Conservation (phyloP, 2,797 vertebrate genomes). For the Acridotheres tristis region DNA sequence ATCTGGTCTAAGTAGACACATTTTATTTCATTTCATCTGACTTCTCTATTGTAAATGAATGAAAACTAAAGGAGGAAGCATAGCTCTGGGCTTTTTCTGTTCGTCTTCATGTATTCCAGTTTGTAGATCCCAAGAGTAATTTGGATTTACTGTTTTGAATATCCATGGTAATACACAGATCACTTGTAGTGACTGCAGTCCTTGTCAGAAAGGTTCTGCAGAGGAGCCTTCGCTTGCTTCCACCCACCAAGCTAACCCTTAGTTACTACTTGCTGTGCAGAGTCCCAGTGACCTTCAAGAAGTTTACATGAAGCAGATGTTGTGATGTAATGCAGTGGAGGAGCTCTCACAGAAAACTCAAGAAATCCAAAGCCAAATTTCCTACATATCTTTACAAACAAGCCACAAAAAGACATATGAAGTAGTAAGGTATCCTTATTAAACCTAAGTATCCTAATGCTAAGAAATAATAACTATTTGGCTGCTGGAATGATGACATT, state of each 20-base stretch:
- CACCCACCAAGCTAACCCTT: not conserved
- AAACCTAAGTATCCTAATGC: not conserved
- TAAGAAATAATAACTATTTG: not conserved
- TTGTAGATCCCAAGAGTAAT: not conserved
- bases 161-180: not conserved
- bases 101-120: not conserved
- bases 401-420: not conserved
- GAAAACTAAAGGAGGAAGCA: slow-evolving; percentile 2
- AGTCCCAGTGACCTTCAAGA: not conserved
- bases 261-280: not conserved
- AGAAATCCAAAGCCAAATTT: not conserved
- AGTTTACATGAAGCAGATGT: slow-evolving; percentile 16
- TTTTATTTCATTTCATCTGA: not conserved
- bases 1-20: not conserved
- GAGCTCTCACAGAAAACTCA: not conserved
- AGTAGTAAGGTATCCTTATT: not conserved
- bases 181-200: not conserved
- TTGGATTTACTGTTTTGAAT: not conserved
- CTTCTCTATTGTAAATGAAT: slow-evolving; percentile 4
- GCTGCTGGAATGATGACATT: not conserved
- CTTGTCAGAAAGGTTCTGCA: not conserved
- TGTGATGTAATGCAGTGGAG: not conserved
- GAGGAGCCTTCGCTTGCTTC: not conserved
- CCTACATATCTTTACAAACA: not conserved
- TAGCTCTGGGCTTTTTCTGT: not conserved